Evolutionary conservation across 1,140 invertebrate species (phyloP).

Genomic region (Choristoneura fumiferana): DNA sequence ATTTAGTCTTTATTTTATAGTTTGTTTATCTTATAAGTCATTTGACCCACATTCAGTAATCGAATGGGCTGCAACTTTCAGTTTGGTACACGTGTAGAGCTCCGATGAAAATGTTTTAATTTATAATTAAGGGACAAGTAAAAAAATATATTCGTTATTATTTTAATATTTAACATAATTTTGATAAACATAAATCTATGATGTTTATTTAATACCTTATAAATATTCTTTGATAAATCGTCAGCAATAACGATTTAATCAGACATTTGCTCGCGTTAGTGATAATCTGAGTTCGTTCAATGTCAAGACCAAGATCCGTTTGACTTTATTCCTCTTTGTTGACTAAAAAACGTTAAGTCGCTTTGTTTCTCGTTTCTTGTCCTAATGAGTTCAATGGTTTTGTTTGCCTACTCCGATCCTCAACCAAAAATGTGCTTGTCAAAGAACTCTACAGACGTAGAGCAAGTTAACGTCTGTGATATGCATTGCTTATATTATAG

Average conservation of each 20-base stretch:
- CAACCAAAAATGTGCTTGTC: constrained; percentile 4
- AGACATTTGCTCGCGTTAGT: not conserved
- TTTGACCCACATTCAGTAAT: no score
- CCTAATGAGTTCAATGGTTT: constrained; percentile 6
- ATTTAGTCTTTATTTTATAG: no score
- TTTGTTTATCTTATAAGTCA: no score
- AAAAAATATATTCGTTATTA: no score
- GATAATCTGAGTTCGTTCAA: not conserved
- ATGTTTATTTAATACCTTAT: no score
- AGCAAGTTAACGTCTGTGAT: constrained; percentile 11
- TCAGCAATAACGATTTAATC: not conserved
- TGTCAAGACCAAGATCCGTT: constrained; percentile 7
- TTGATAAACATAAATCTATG: no score
- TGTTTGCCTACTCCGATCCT: constrained; percentile 12
- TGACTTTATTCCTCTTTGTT: not conserved
- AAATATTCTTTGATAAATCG: not conserved
- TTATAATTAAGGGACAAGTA: no score
- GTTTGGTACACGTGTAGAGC: no score
- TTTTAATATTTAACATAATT: no score
- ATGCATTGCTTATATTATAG: constrained; percentile 9
- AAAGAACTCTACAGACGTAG: constrained; percentile 1
- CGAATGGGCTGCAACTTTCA: no score
- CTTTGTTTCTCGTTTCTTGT: not conserved
- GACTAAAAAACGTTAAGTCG: not conserved
- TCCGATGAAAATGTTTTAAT: no score